These are phyloP conservation scores for Gopherus evgoodei DNA, from an alignment of 2,113 vertebrate species.

Conservation along the genomic window DNA sequence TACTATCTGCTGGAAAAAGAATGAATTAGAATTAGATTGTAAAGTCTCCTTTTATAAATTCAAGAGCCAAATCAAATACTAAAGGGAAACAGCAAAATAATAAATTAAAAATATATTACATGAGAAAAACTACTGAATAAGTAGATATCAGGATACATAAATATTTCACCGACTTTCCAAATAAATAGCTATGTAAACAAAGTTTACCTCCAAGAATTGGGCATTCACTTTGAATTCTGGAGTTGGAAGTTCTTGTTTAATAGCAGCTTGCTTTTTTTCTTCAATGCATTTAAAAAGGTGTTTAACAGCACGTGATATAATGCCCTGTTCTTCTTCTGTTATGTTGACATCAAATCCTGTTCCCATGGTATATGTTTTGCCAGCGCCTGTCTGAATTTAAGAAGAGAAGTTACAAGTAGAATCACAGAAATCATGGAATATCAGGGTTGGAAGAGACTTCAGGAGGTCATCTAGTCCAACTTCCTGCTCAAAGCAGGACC, in stretches of 20 bases:
- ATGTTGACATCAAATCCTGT: conserved; percentile 97
- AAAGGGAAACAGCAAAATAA: background rate
- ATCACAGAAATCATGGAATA: too few species aligned
- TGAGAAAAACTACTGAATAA: background rate
- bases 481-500: too few species aligned
- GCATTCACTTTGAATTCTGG: conserved; percentile 99
- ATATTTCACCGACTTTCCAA: background rate
- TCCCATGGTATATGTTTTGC: conserved; percentile 99
- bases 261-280: conserved; percentile 86
- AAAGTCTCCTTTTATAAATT: background rate
- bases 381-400: conserved; percentile 91
- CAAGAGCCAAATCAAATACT: background rate
- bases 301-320: conserved; percentile 93
- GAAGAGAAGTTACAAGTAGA: background rate
- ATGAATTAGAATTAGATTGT: background rate
- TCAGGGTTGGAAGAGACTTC: too few species aligned
- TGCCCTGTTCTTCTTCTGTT: conserved; percentile 92
- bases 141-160: background rate
- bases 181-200: background rate
- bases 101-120: background rate
- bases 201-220: conserved; percentile 94
- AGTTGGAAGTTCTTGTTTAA: conserved; percentile 89
- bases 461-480: too few species aligned
- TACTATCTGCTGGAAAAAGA: background rate
- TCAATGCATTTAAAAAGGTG: conserved; percentile 95